Base-by-base conservation (phyloP, 2,113 vertebrate species). In the Clarias batrachus region DNA sequence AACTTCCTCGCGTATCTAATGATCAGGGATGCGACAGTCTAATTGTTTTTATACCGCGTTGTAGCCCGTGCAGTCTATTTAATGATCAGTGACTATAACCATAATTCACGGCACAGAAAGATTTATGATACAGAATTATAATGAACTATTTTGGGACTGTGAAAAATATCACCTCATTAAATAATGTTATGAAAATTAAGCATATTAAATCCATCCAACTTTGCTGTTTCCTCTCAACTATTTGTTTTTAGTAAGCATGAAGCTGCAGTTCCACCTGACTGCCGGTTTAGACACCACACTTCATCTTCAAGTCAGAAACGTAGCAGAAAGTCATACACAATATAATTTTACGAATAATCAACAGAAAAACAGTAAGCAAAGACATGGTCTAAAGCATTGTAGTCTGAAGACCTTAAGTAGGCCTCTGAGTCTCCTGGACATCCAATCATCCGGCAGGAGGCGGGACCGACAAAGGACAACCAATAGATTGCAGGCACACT, bases 181-280 rank as follows among this genome's bases (percentile, higher is more conserved):
- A 52, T 85, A 19, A 52, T 27, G 41, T 7, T 21, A 10, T 77
- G 27, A 79, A 52, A 66, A 77, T 56, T 27, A 66, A 79, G 16
- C 10, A 30, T 78, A 37, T 77, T 37, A 65, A 57, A 66, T 21
- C 16, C 48, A 25, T 85, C 19, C 33, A 33, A 68, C 84, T 57
- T 79, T 48, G 33, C 37, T 56, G 37, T 16, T 78, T 56, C 7
- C 14, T 59, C 16, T 80, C 23, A 59, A 60, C 77, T 80, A 59
- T 30, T 60, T 80, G 14, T 59, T 59, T 33, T 33, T 17, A 56
- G 27, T 33, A 21, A 71, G 63, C 76, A n/a, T 70, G 37, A 81
- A 68, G 57, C 63, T 86, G 73, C 84, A 52, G 78, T 80, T 85
- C 41, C 60, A 62, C 78, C 21, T 59, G 81, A 48, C 63, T 54